Base-by-base conservation (phyloP, 2,888 invertebrate genomes). In the Sminthurides aquaticus region DNA sequence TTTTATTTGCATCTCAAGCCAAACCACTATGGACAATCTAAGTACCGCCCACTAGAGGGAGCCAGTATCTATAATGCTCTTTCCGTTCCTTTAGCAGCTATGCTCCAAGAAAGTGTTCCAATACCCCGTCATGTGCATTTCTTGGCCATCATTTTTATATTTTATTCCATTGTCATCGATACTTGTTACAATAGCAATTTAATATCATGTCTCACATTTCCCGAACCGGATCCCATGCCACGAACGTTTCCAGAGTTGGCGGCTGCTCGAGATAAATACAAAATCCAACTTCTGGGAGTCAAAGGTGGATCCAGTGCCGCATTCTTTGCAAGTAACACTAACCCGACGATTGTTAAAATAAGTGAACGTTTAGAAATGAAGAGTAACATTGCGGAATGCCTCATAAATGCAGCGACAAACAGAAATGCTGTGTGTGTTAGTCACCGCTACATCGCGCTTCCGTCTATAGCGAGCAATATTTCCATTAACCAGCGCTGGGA, bases 181-280 rank as follows among this genome's bases (percentile, higher is more conserved):
- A 24, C 27, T 1, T 58, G 27, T 24, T 64, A 54, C 58, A 64
- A 58, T 15, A 54, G 58, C 22, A 59, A 64, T 52, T 34, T 64
- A 1, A 63, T 63, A 18, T 28, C 29, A 15, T 58, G 49, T 29
- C 28, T 63, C n/a, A 49, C 58, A 5, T 58, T 63, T 28, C 63
- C 63, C 2, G 29, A 57, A 11, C 58, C 57, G 15, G 63, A 63
- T 1, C 1, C 1, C 5, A 20, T 58, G 11, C 63, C 63, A 2
- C 15, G 20, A 5, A 63, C 49, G 22, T 58, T 63, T 27, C n/a
- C 48, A 3, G n/a, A 54, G 20, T 18, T 62, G 20, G 55, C 62
- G 2, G 2, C 29, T 24, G 20, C 3, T 11, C 8, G 11, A 1
- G 25, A 22, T 11, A 34, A 34, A 15, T 62, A 43, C 25, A 54